A percentile compares a stretch with the other conserved stretches of the same genome.
Evolutionary conservation across 1,140 invertebrate genomes (phyloP).

Genomic region (Orchestia grillus): DNA sequence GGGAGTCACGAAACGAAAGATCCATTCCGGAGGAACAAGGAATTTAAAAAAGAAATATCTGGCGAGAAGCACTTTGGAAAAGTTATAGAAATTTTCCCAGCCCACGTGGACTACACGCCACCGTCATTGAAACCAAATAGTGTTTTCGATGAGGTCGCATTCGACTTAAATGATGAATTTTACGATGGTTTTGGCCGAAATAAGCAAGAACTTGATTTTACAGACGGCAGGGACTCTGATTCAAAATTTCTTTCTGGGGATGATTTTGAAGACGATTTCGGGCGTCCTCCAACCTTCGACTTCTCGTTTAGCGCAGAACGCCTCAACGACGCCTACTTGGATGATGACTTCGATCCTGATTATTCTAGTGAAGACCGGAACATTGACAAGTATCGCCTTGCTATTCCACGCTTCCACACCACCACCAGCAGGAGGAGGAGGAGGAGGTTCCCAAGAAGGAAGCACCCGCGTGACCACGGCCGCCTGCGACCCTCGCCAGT

Average conservation of each 20-base stretch:
- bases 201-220: background rate
- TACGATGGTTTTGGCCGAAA: background rate
- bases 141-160: background rate
- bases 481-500: background rate
- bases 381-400: background rate
- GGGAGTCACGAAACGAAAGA: background rate
- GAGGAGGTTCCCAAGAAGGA: background rate
- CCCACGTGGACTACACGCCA: background rate
- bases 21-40: background rate
- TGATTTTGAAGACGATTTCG: constrained; percentile 29
- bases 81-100: constrained; percentile 20
- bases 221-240: background rate
- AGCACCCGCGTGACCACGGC: background rate
- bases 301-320: background rate
- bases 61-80: background rate
- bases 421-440: background rate
- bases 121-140: background rate
- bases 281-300: background rate
- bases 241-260: background rate
- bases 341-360: background rate
- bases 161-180: constrained; percentile 15
- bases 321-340: background rate
- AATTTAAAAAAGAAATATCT: background rate
- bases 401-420: background rate
- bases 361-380: background rate